Evolutionary conservation across 1,140 invertebrate genomes (phyloP).

Genomic region (Phymastichus coffea): DNA sequence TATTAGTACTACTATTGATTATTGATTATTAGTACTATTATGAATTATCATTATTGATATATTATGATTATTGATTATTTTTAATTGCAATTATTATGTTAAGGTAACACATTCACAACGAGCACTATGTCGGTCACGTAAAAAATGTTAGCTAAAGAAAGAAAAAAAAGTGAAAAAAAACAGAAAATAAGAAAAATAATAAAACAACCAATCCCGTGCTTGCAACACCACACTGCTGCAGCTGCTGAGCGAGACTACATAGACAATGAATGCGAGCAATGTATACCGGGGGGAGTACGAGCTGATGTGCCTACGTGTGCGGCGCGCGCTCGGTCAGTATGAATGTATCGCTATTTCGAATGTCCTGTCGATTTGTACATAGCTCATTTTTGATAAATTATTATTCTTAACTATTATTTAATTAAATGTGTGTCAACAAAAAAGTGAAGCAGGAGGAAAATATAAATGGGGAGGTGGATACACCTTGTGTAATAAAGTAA

Average conservation of each 20-base stretch:
- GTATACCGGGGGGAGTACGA: too few relatives aligned
- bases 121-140: slow-evolving; percentile 29
- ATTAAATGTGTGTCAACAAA: slow-evolving; percentile 15
- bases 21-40: slow-evolving; percentile 9
- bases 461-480: too few relatives aligned
- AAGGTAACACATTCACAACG: slow-evolving; percentile 33
- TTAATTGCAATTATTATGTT: slow-evolving; percentile 23
- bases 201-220: too few relatives aligned
- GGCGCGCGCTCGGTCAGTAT: neutral
- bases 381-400: slow-evolving; percentile 53
- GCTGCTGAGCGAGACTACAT: too few relatives aligned
- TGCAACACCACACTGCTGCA: too few relatives aligned
- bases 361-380: slow-evolving; percentile 55
- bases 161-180: too few relatives aligned
- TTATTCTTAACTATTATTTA: slow-evolving; percentile 47
- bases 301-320: neutral
- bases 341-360: slow-evolving; percentile 42
- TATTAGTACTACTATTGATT: slow-evolving; percentile 4
- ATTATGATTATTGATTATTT: slow-evolving; percentile 12
- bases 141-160: slow-evolving; percentile 4
- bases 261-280: too few relatives aligned
- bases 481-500: too few relatives aligned
- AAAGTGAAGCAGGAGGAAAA: neutral
- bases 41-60: too few relatives aligned
- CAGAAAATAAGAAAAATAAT: too few relatives aligned